phyloP scores from a whole-genome alignment of 2,888 invertebrate genomes.

The Gastracanthus pulcherrimus region DNA sequence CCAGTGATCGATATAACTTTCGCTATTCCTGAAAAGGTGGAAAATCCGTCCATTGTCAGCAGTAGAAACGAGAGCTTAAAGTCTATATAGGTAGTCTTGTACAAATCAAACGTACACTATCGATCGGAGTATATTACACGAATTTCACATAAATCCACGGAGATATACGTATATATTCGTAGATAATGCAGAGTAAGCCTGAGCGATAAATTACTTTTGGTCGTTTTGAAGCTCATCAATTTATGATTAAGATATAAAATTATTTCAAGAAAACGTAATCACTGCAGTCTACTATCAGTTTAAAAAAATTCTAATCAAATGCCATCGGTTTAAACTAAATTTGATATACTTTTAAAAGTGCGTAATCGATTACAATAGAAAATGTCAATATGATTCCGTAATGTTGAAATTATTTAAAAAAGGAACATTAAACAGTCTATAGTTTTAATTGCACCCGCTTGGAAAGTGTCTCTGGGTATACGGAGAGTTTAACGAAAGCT shows the following conservation, averaged over 20 bases:
- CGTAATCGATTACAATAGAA: background rate
- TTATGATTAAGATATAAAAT: background rate
- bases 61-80: background rate
- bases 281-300: too few species aligned
- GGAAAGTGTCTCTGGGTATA: background rate
- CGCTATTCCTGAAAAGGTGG: background rate
- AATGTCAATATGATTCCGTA: background rate
- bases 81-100: background rate
- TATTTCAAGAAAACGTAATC: too few species aligned
- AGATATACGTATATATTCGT: background rate
- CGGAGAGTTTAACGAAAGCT: background rate
- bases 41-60: constrained; percentile 3
- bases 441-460: background rate
- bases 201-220: background rate
- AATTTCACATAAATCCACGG: background rate
- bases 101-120: constrained; percentile 13
- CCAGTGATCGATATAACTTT: background rate
- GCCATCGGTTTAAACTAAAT: too few species aligned
- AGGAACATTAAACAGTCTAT: background rate
- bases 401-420: background rate
- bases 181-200: constrained; percentile 7
- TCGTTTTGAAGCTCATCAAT: background rate
- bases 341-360: too few species aligned
- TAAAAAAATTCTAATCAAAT: too few species aligned
- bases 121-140: constrained; percentile 7